These are phyloP conservation scores for Ellobium chinense DNA, from an alignment of 2,888 invertebrate genomes.

Conservation along the genomic window DNA sequence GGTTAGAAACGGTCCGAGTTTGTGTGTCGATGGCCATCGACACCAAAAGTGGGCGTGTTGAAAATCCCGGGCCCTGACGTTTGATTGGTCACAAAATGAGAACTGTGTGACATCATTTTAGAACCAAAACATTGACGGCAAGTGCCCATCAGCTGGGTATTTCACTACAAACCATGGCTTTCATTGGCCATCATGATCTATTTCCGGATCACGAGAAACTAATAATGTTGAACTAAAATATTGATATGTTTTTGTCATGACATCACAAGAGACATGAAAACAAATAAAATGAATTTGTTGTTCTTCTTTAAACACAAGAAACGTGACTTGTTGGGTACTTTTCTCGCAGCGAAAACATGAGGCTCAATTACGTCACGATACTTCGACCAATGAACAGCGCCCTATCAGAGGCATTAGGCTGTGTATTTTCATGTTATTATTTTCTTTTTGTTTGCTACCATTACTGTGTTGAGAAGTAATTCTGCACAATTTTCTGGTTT, in stretches of 20 bases:
- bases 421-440: constrained; percentile 65
- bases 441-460: constrained; percentile 63
- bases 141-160: constrained; percentile 50
- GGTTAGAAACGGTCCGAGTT: too few relatives aligned
- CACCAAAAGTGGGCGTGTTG: neutral
- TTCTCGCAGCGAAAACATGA: too few relatives aligned
- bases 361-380: constrained; percentile 46
- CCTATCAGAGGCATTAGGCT: constrained; percentile 46
- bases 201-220: neutral
- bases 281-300: too few relatives aligned
- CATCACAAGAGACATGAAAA: too few relatives aligned
- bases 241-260: too few relatives aligned
- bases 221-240: neutral
- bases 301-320: too few relatives aligned
- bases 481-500: constrained; percentile 43
- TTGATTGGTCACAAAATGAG: neutral
- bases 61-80: neutral
- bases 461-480: constrained; percentile 51
- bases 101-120: constrained; percentile 40
- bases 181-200: constrained; percentile 44
- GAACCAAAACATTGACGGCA: constrained; percentile 52
- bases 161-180: neutral
- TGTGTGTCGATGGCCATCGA: too few relatives aligned
- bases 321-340: too few relatives aligned
- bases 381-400: constrained; percentile 38